phyloP scores from a whole-genome alignment of 2,113 vertebrate genomes.

The Phrynocephalus versicolor region DNA sequence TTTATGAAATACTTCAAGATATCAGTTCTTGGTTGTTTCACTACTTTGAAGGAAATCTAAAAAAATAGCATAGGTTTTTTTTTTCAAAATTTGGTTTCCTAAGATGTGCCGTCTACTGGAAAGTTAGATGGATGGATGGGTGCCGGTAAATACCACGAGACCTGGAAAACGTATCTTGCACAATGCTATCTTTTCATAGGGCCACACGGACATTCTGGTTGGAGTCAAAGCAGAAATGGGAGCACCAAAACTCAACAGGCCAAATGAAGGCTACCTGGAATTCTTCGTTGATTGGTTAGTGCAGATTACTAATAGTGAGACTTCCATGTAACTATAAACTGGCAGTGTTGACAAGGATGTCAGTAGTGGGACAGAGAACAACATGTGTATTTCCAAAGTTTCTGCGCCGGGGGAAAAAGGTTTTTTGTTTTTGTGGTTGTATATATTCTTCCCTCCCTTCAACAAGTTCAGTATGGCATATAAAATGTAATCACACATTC shows the following conservation, averaged over 20 bases:
- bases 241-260: conserved; percentile 84
- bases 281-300: conserved; percentile 98
- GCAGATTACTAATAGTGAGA: background rate
- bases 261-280: conserved; percentile 91
- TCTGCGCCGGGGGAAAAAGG: background rate
- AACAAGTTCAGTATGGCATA: background rate
- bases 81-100: background rate
- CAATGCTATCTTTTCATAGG: conserved; percentile 73
- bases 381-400: background rate
- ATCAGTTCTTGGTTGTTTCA: background rate
- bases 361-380: background rate
- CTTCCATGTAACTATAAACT: background rate
- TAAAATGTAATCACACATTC: background rate
- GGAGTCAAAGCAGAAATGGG: conserved; percentile 96
- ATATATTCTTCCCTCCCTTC: background rate
- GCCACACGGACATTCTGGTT: conserved; percentile 91
- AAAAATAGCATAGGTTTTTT: too few species aligned
- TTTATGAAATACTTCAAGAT: background rate
- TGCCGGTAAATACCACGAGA: background rate
- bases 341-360: background rate
- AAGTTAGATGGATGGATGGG: background rate
- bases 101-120: rapidly evolving
- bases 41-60: background rate
- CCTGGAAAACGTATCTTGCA: background rate
- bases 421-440: background rate